Evolutionary conservation across 2,113 vertebrate species (phyloP).

Genomic region (Callopanchax toddi): DNA sequence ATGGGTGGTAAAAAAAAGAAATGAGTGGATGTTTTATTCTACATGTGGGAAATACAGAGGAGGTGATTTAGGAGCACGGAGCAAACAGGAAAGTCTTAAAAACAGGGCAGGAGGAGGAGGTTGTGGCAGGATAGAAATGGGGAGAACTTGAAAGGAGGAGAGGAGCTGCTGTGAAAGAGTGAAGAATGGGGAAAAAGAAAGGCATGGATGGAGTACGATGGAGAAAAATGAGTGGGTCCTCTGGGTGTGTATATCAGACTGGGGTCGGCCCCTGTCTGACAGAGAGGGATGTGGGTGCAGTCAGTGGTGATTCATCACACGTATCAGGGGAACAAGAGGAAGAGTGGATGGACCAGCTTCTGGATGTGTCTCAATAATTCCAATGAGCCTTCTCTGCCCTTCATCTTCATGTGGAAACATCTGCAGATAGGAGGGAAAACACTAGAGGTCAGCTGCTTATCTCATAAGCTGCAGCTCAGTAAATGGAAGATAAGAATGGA

Average conservation of each 20-base stretch:
- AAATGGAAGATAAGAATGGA: slow-evolving; percentile 38
- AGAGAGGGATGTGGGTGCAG: slow-evolving; percentile 82
- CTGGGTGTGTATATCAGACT: slow-evolving; percentile 79
- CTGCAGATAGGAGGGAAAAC: slow-evolving; percentile 35
- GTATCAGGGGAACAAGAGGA: slow-evolving; percentile 69
- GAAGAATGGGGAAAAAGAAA: slow-evolving; percentile 68
- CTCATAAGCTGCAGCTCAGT: slow-evolving; percentile 7
- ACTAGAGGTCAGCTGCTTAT: slow-evolving; percentile 36
- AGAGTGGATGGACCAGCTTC: slow-evolving; percentile 62
- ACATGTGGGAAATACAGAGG: slow-evolving; percentile 52
- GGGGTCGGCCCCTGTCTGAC: slow-evolving; percentile 76
- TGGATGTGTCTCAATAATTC: slow-evolving; percentile 68
- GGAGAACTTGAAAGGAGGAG: slow-evolving; percentile 51
- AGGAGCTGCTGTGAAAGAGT: slow-evolving; percentile 59
- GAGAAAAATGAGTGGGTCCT: slow-evolving; percentile 77
- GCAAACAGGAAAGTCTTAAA: slow-evolving; percentile 32
- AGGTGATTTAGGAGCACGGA: slow-evolving; percentile 41
- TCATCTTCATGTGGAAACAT: slow-evolving; percentile 58
- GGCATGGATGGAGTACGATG: slow-evolving; percentile 61
- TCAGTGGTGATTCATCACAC: slow-evolving; percentile 81
- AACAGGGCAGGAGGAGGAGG: slow-evolving; percentile 20
- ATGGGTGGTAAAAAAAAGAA: slow-evolving; percentile 17
- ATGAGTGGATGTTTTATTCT: slow-evolving; percentile 49
- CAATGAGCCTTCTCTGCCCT: slow-evolving; percentile 54
- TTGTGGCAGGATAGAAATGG: slow-evolving; percentile 12